A percentile compares a stretch with the other conserved stretches of the same genome.
Evolutionary conservation across 2,113 vertebrate species (phyloP).

Genomic region (Tachycineta bicolor): DNA sequence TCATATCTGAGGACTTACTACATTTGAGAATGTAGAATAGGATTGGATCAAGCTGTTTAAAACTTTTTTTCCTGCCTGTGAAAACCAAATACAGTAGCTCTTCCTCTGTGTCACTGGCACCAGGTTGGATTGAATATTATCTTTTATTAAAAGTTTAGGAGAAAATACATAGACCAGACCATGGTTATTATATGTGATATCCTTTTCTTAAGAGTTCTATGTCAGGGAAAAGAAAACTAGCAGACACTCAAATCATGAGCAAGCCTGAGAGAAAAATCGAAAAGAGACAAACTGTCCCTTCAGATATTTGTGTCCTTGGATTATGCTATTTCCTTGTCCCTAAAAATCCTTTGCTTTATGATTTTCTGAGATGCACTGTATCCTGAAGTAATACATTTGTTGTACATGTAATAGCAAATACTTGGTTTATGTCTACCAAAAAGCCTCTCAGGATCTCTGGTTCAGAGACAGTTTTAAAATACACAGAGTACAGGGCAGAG

Average conservation of each 20-base stretch:
- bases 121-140: fast-evolving
- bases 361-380: neutral
- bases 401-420: neutral
- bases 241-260: neutral
- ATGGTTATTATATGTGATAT: neutral
- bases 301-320: neutral
- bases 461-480: neutral
- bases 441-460: neutral
- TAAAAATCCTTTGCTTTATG: neutral
- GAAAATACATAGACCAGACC: neutral
- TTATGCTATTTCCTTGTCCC: neutral
- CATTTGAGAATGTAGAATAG: neutral
- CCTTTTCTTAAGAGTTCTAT: neutral
- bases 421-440: neutral
- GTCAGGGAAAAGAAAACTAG: neutral
- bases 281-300: neutral
- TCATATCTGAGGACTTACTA: neutral
- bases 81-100: neutral
- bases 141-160: neutral
- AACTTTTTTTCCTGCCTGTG: neutral
- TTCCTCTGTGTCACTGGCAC: neutral
- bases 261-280: neutral
- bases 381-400: neutral
- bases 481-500: neutral
- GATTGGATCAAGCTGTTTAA: neutral